phyloP scores from a whole-genome alignment of 2,113 vertebrate genomes.

The Cyprinodon tularosa region DNA sequence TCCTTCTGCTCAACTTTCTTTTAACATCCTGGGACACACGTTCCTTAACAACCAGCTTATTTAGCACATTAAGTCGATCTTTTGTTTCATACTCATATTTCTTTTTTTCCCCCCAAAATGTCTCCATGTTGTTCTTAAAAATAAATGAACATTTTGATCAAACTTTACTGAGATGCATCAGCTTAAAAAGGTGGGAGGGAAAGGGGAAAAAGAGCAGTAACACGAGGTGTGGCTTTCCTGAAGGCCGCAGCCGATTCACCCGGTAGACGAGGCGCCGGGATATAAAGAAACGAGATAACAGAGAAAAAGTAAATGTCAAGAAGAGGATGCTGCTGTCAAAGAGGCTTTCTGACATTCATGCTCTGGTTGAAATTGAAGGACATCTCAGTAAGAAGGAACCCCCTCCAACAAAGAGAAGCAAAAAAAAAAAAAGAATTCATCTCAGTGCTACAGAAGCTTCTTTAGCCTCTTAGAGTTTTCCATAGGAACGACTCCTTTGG shows the following conservation, averaged over 20 bases:
- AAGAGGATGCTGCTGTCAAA: constrained; percentile 5
- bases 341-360: background rate
- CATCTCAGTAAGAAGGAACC: background rate
- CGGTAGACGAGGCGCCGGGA: background rate
- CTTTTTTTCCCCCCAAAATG: background rate
- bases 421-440: background rate
- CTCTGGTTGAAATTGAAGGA: constrained; percentile 5
- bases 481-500: constrained; percentile 40
- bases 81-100: background rate
- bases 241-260: constrained; percentile 58
- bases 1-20: too few relatives aligned
- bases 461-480: constrained; percentile 32
- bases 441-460: constrained; percentile 4
- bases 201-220: constrained; percentile 34
- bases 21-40: too few relatives aligned
- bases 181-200: constrained; percentile 35
- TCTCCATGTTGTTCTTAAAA: background rate
- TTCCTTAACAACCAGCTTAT: too few relatives aligned
- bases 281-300: background rate
- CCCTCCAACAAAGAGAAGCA: background rate
- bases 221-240: constrained; percentile 40
- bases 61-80: too few relatives aligned
- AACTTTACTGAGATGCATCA: constrained; percentile 38
- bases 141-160: background rate
- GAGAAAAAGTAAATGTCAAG: constrained; percentile 10